Evolutionary conservation across 2,113 vertebrate species (phyloP).

Genomic region (Elgaria multicarinata): DNA sequence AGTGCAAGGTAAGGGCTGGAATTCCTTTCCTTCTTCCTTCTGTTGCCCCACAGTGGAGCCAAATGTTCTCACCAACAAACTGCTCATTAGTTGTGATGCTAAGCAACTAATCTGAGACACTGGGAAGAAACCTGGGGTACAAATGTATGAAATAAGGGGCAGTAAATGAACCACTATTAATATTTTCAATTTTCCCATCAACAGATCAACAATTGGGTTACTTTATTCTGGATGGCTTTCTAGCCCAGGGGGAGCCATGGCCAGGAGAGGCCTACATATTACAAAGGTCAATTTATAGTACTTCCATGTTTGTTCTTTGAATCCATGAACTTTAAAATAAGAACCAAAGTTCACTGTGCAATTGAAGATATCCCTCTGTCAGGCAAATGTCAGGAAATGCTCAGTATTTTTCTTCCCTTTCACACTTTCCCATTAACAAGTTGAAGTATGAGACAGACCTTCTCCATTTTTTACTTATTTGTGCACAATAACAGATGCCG

Average conservation of each 20-base stretch:
- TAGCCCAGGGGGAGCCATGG: background rate
- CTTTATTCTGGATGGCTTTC: constrained; percentile 6
- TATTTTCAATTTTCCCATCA: background rate
- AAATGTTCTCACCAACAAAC: background rate
- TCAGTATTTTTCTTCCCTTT: background rate
- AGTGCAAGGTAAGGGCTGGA: background rate
- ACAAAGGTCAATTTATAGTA: background rate
- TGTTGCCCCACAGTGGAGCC: too few relatives aligned
- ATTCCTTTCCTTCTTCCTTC: background rate
- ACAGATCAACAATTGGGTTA: background rate
- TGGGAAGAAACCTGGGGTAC: background rate
- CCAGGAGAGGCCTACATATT: background rate
- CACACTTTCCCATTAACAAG: background rate
- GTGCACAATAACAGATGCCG: background rate
- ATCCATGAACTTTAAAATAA: constrained; percentile 17
- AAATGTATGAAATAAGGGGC: background rate
- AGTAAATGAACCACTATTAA: background rate
- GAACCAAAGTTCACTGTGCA: background rate
- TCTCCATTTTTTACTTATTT: background rate
- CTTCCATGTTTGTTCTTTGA: constrained; percentile 1
- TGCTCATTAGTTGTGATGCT: background rate
- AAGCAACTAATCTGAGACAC: background rate
- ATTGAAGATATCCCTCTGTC: background rate
- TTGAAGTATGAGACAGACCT: background rate
- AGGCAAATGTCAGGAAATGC: constrained; percentile 17